Evolutionary conservation across 2,888 invertebrate genomes (phyloP), one percentile per base, ranked within the genome.

Genomic region (Biston stratarius): DNA sequence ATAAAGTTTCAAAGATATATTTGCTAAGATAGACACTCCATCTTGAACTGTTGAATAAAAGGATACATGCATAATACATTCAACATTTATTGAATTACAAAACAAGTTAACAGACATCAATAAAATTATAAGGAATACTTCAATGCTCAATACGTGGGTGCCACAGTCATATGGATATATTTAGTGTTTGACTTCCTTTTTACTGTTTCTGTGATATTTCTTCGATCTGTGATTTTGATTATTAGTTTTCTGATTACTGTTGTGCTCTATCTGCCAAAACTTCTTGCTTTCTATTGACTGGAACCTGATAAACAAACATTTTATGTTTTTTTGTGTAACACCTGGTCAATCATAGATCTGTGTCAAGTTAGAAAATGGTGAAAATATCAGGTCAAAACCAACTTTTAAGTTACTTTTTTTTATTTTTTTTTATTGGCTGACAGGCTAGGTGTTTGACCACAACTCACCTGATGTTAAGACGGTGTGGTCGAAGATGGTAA

Each of bases 241-340:
- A 44, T 69, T 42, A n/a, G 15, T 6, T 42, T 56, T 62, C 10
- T 48, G 5, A 45, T 45, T 83, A 63, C 58, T 76, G 45, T 55
- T 72, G 58, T 78, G 69, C 65, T 86, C 84, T 69, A 81, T 85
- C 79, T 92, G 88, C 90, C 92, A 91, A 79, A 95, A 95, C 74
- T 93, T 92, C 66, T 87, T 88, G 58, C 89, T 89, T 64, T 87
- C 83, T 12, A 90, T 76, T 53, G 88, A 86, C 81, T 95, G 95
- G 74, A 95, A 95, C 47, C 95, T 95, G 83, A 76, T 82, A 75
- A 69, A 72, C 73, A 69, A 64, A 55, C 42, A 42, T n/a, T 38
- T 38, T 24, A 24, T 24, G 1, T 24, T 2, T 24, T 24, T 24
- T 24, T 24, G 24, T 24, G 24, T 24, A 24, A 24, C 24, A 38